A percentile compares a stretch with the other conserved stretches of the same genome.
These are phyloP conservation scores for Calliphora vomitoria DNA, from an alignment of 2,888 invertebrate genomes.

Conservation along the genomic window DNA sequence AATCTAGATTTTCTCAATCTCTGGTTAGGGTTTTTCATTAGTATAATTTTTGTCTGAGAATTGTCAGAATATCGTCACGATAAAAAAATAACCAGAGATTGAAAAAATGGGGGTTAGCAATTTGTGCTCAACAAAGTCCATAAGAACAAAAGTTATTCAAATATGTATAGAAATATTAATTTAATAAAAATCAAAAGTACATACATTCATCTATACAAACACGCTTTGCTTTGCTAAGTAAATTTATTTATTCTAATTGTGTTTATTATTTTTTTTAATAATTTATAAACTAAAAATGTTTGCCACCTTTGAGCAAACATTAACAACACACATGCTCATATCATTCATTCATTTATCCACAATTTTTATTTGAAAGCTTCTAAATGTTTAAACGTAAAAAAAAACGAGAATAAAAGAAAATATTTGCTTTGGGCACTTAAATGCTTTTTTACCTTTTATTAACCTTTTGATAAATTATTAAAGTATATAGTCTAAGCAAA, in stretches of 20 bases:
- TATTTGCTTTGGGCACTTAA: neutral
- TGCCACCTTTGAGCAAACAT: conserved; percentile 28
- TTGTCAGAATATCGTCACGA: too few relatives aligned
- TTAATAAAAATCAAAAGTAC: conserved; percentile 35
- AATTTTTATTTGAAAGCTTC: neutral
- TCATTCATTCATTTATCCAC: conserved; percentile 9
- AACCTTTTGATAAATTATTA: conserved; percentile 4
- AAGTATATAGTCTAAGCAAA: neutral
- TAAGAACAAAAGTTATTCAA: neutral
- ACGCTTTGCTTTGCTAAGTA: conserved; percentile 12
- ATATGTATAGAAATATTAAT: conserved; percentile 6
- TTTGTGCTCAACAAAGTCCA: neutral
- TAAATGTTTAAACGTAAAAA: conserved; percentile 19
- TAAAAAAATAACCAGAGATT: too few relatives aligned
- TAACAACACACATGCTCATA: neutral
- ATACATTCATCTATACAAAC: neutral
- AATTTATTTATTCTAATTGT: neutral
- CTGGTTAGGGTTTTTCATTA: too few relatives aligned
- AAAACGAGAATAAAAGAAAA: conserved; percentile 3
- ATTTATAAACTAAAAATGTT: conserved; percentile 5
- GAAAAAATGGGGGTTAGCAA: too few relatives aligned
- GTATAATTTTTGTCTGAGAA: too few relatives aligned
- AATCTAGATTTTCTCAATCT: too few relatives aligned
- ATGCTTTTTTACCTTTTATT: conserved; percentile 1
- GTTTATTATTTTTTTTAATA: conserved; percentile 1